Evolutionary conservation across 92 coral and sea anemone species (phyloP).

Genomic region (Epizoanthus rinbou): DNA sequence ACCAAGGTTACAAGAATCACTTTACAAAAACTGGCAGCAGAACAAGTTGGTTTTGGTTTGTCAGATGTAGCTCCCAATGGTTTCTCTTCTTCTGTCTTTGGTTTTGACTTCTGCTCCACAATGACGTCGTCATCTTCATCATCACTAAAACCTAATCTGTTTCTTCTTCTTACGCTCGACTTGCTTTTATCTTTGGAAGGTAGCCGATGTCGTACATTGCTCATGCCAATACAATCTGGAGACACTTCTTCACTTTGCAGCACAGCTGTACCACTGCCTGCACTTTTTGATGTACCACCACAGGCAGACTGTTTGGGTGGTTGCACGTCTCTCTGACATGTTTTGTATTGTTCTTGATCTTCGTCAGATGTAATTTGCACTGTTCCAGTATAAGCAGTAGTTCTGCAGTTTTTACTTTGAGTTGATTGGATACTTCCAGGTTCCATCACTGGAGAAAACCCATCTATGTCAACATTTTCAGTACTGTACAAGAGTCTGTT

Average conservation of each 20-base stretch:
- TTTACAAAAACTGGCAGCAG: slow-evolving; percentile 25
- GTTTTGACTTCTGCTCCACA: slow-evolving; percentile 2
- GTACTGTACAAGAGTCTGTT: too few relatives aligned
- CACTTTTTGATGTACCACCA: background rate
- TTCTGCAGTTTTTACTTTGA: too few relatives aligned
- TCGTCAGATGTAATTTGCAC: too few relatives aligned
- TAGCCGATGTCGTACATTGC: background rate
- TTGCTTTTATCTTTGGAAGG: background rate
- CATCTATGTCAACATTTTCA: too few relatives aligned
- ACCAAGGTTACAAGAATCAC: slow-evolving; percentile 12
- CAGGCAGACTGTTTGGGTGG: background rate
- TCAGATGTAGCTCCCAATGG: background rate
- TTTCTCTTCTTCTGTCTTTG: background rate
- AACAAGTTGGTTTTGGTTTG: slow-evolving; percentile 3
- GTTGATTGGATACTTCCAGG: too few relatives aligned
- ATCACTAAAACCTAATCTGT: slow-evolving; percentile 55
- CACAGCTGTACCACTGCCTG: background rate
- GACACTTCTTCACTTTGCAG: background rate
- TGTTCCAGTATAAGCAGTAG: too few relatives aligned
- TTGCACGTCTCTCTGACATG: background rate
- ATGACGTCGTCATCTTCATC: slow-evolving; percentile 52
- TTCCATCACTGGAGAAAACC: too few relatives aligned
- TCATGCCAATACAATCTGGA: background rate
- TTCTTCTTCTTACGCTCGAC: background rate
- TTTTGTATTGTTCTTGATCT: background rate